These are phyloP conservation scores for Plagiodera versicolora DNA, from an alignment of 2,888 invertebrate species.

Conservation along the genomic window DNA sequence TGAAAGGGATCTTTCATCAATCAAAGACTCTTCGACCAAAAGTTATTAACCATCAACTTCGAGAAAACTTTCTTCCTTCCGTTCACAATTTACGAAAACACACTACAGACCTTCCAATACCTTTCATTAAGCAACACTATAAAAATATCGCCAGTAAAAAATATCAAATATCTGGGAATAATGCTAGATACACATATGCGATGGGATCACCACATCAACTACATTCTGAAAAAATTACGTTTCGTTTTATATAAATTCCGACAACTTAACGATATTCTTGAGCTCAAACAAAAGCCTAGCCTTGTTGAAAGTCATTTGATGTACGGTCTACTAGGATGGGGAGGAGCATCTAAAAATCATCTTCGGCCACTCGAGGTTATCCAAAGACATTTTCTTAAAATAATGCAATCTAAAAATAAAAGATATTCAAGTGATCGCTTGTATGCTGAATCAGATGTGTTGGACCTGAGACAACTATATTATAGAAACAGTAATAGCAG, in stretches of 20 bases:
- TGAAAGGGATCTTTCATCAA: not conserved
- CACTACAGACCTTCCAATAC: not conserved
- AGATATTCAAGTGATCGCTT: too few relatives aligned
- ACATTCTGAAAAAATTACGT: not conserved
- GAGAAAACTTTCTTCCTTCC: constrained; percentile 1
- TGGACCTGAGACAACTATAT: too few relatives aligned
- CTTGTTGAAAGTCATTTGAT: too few relatives aligned
- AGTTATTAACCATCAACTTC: not conserved
- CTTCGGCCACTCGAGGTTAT: too few relatives aligned
- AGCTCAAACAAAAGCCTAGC: too few relatives aligned
- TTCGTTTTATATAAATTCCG: not conserved
- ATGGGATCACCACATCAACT: not conserved
- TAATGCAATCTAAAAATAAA: too few relatives aligned
- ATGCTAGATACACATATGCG: not conserved
- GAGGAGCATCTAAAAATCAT: too few relatives aligned
- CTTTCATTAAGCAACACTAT: not conserved
- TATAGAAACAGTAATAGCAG: too few relatives aligned
- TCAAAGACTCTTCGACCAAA: not conserved
- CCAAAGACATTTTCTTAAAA: too few relatives aligned
- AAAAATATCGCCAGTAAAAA: not conserved
- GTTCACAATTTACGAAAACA: not conserved
- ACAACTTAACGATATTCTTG: not conserved
- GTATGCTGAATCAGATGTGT: too few relatives aligned
- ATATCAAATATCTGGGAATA: not conserved
- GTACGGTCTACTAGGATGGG: too few relatives aligned